Evolutionary conservation across 2,888 invertebrate genomes (phyloP), one percentile per base, ranked within the genome.

Genomic region (Cheilosia soror): DNA sequence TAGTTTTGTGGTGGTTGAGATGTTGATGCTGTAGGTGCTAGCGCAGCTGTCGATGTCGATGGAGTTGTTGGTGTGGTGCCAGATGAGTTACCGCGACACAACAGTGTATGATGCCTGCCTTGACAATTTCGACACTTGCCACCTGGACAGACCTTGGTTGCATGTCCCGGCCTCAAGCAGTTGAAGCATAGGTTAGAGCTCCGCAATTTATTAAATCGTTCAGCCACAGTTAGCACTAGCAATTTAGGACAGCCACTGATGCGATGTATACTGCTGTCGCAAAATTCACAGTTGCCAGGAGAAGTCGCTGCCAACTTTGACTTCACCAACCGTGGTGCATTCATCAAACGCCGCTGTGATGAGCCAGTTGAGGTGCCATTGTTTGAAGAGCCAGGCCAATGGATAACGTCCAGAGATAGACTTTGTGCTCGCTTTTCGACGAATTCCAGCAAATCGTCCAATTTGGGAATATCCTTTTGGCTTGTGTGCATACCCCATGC

Each of bases 251-350:
- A 66, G 13, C 20, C 47, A 13, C 47, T 65, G 42, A 49, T 75
- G 7, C 75, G 75, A 49, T 75, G 65, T 5, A 9, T 40, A 2
- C 15, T 49, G 7, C 27, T 9, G 57, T 66, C 57, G 20, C 75
- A 75, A 37, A 57, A 75, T 13, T 75, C 55, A 5, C 65, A 75
- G 62, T 62, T 62, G 31, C 72, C 51, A 51, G 51, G 72, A 5
- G 53, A n/a, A 15, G 42, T 62, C 42, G 53, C 40, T 42, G 62
- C 62, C 53, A 53, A 62, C n/a, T 62, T 73, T 1, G 42, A 20
- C 13, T 72, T 75, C 29, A 75, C 25, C n/a, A 65, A 75, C 1
- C 58, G 58, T 49, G 47, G 6, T 0, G 6, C 25, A 49, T 49
- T 20, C 9, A 7, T 2, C 2, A 11, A 42, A 20, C 9, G 62